phyloP scores from a whole-genome alignment of 2,888 invertebrate genomes.

The Gisinianus flammeolus region DNA sequence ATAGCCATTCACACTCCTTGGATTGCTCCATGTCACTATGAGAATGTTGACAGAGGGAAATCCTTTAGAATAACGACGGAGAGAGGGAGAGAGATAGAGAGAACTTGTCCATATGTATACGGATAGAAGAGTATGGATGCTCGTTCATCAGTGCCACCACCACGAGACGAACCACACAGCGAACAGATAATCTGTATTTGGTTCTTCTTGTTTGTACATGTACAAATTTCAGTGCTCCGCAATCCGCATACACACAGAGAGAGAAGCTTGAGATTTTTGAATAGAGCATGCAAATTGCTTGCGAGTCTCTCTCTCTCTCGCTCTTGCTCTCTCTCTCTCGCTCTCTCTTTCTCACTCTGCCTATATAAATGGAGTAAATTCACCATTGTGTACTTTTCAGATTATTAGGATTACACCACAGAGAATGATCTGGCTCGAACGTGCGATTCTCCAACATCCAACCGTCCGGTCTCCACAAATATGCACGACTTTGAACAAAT shows the following conservation, averaged over 20 bases:
- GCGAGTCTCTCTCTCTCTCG: no score
- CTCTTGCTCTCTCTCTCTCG: no score
- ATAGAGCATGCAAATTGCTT: slow-evolving; percentile 24
- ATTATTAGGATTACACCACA: slow-evolving; percentile 31
- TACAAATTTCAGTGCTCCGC: no score
- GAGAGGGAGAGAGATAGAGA: neutral
- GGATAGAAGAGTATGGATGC: no score
- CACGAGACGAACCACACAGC: no score
- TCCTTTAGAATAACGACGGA: neutral
- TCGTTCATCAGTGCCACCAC: no score
- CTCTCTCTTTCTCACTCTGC: neutral
- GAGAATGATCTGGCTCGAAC: neutral
- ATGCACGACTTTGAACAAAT: no score
- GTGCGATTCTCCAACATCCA: neutral
- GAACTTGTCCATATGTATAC: no score
- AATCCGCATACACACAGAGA: neutral
- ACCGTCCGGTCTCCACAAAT: neutral
- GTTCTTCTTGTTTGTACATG: no score
- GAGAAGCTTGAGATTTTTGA: slow-evolving; percentile 9
- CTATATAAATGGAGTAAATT: slow-evolving; percentile 28
- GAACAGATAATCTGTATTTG: no score
- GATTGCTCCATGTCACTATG: neutral
- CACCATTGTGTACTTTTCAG: slow-evolving; percentile 37
- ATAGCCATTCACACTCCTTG: neutral
- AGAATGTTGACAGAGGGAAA: neutral